These are phyloP conservation scores for Aplysina aerophoba DNA, from an alignment of 37 sponge, comb jelly and placozoan species.

Conservation along the genomic window DNA sequence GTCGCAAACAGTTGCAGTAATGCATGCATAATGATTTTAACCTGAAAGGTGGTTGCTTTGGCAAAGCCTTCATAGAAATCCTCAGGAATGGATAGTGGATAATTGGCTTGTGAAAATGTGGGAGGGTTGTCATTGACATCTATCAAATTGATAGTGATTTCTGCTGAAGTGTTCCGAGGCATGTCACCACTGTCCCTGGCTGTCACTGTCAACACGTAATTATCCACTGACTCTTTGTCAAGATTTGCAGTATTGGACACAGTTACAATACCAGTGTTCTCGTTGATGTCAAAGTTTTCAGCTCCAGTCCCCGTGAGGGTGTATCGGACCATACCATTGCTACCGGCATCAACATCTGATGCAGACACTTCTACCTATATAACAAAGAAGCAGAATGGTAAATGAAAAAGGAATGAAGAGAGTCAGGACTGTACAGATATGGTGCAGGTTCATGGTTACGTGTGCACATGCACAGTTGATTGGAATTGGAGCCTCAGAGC, in stretches of 20 bases:
- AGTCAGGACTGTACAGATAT: conserved; percentile 1
- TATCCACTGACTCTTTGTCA: conserved; percentile 57
- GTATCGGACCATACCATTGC: conserved; percentile 41
- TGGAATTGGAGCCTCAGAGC: background rate
- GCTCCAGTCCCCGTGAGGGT: conserved; percentile 39
- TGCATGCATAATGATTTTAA: no score
- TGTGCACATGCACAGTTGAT: background rate
- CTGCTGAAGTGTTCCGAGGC: background rate
- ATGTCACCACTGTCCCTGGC: background rate
- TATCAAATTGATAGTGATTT: background rate
- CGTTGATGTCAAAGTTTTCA: conserved; percentile 46
- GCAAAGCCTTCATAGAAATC: background rate
- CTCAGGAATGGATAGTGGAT: background rate
- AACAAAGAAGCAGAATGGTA: background rate
- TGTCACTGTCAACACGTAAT: conserved; percentile 31
- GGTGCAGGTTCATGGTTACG: background rate
- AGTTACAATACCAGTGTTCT: conserved; percentile 54
- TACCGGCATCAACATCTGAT: conserved; percentile 45
- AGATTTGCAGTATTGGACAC: conserved; percentile 31
- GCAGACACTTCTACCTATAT: conserved; percentile 36
- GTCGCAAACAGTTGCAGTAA: no score
- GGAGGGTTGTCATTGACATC: conserved; percentile 20
- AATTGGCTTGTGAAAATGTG: background rate
- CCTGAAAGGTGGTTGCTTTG: background rate
- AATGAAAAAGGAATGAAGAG: background rate